Base-by-base conservation (phyloP, 1,140 invertebrate genomes). In the Palaemon carinicauda region DNA sequence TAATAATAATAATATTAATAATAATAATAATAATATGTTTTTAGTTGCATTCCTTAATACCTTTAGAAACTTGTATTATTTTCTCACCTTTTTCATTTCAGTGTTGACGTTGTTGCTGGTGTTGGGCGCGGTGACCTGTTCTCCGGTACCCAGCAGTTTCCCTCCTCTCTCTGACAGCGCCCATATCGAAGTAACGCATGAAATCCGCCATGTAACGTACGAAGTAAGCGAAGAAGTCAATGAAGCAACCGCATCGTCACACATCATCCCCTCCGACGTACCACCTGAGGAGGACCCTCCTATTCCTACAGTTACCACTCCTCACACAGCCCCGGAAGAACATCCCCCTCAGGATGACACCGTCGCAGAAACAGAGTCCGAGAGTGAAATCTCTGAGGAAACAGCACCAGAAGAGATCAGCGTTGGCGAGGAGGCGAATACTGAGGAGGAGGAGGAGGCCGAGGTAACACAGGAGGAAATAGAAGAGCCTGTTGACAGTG, bases 91-190 rank as follows among this genome's bases (percentile, higher is more conserved):
- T 51, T 82, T 54, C 17, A 3, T 81, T 65, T 19, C 87, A 88
- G 87, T 88, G 87, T 88, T 88, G 87, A 77, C 56, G 79, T 77
- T 88, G 82, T 27, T 88, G 87, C 69, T 88, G 82, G 41, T 88
- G 60, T 82, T 82, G 78, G 87, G 79, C 24, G 82, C 78, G 82
- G 87, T 85, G 52, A 81, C 78, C 41, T 84, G 87, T 51, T 85
- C 87, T 74, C 87, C 87, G 19, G 33, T 88, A 41, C 87, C 87
- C 82, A 80, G 65, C 77, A 65, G 60, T 80, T 29, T 53, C 56
- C 75, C 82, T 29, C 5, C 75, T 69, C 60, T 60, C 31, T 54
- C 52, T 52, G 71, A 65, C 78, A 27, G 31, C 65, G 84, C 52
- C 69, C 60, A 41, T 31, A 52, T 82, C 52, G 71, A 88, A 19